Evolutionary conservation across 1,140 invertebrate genomes (phyloP).

Genomic region (Asbolus verrucosus): DNA sequence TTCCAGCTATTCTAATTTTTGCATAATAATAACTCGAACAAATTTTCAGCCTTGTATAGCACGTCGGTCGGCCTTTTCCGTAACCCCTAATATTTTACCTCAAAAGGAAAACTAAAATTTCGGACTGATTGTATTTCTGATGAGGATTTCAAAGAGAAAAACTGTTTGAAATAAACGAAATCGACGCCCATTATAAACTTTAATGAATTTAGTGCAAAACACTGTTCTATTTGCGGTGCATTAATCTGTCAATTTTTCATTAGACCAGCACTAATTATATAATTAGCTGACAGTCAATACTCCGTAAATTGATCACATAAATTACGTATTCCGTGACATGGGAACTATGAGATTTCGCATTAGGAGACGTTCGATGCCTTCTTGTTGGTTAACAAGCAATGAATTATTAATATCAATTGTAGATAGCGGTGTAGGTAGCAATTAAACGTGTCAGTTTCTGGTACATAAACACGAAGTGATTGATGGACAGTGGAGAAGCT

Average conservation of each 20-base stretch:
- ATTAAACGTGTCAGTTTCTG: conserved; percentile 35
- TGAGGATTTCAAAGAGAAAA: too few species aligned
- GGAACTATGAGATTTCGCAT: conserved; percentile 7
- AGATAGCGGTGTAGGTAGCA: conserved; percentile 25
- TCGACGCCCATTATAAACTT: too few species aligned
- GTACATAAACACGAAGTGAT: conserved; percentile 32
- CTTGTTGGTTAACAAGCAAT: conserved; percentile 24
- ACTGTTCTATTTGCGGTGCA: background rate
- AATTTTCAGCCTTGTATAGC: conserved; percentile 7
- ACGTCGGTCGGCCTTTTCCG: too few species aligned
- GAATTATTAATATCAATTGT: conserved; percentile 37
- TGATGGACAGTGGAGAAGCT: conserved; percentile 31
- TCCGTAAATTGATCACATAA: conserved; percentile 11
- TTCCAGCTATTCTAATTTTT: conserved; percentile 30
- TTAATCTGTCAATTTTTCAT: background rate
- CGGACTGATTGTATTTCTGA: too few species aligned
- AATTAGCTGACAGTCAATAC: background rate
- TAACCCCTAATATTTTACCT: too few species aligned
- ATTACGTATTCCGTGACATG: background rate
- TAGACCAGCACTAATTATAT: background rate
- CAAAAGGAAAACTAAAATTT: too few species aligned
- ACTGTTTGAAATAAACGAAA: too few species aligned
- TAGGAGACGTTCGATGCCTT: conserved; percentile 33
- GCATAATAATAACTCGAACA: conserved; percentile 18
- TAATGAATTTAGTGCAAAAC: background rate